Evolutionary conservation across 2,113 vertebrate genomes (phyloP).

Genomic region (Charina bottae): DNA sequence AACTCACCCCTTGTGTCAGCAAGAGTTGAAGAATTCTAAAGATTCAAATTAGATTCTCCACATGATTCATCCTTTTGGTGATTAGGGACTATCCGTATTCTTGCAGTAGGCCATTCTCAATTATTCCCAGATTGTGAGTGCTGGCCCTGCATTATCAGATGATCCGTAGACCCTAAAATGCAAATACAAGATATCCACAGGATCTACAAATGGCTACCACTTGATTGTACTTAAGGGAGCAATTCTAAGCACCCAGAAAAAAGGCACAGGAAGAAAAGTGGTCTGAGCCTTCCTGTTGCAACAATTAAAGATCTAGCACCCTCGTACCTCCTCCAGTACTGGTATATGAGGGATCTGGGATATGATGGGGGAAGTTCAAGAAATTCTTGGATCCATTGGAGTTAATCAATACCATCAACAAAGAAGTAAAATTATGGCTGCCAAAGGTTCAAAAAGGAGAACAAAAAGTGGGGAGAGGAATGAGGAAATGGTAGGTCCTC

Average conservation of each 20-base stretch:
- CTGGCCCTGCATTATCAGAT: neutral
- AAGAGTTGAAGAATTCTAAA: slow-evolving; percentile 61
- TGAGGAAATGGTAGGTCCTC: neutral
- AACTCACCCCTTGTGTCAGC: slow-evolving; percentile 61
- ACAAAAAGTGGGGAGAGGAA: neutral
- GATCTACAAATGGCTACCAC: neutral
- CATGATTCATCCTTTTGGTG: slow-evolving; percentile 26
- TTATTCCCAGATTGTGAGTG: slow-evolving; percentile 49
- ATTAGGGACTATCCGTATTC: slow-evolving; percentile 26
- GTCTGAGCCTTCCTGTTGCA: neutral
- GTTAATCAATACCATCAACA: neutral
- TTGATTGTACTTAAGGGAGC: neutral
- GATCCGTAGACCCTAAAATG: neutral
- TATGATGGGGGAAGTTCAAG: neutral
- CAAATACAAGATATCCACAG: neutral
- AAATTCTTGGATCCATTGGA: neutral
- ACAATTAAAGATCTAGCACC: neutral
- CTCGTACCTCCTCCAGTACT: neutral
- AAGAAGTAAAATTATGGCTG: neutral
- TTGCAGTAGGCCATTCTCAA: slow-evolving; percentile 24
- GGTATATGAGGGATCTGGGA: neutral
- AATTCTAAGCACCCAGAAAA: neutral
- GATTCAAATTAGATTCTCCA: slow-evolving; percentile 48
- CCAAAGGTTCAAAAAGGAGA: neutral
- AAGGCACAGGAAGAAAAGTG: neutral